Evolutionary conservation across 2,797 vertebrate species (phyloP), one percentile per base, ranked within the genome.

Genomic region (Enteromius argenteus): DNA sequence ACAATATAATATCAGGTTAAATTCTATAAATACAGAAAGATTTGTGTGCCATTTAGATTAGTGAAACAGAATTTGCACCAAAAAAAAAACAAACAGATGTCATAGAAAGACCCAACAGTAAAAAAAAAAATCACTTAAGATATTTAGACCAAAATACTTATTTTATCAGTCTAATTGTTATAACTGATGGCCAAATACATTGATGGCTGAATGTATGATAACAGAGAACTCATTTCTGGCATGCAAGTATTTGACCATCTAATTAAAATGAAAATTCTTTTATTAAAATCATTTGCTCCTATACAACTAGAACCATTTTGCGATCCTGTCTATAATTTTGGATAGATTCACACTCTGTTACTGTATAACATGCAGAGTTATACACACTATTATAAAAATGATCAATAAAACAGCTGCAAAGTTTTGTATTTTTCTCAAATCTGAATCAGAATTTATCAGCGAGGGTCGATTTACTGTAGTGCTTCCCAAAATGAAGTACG

Each of bases 191-290:
- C 4, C 30, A 5, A 78, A 64, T 64, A 42, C 64, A 79, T 3
- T 21, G 39, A 64, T 64, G 9, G 11, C 42, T 64, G 23, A 64
- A 35, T 46, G 17, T 19, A 19, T 42, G 1, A 27, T 42, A 42
- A 42, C 27, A 21, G 23, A 32, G 11, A 79, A 68, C 44, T 23
- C 1, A 46, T 79, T 75, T 35, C 35, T 58, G 32, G 77, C 84
- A 87, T 86, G 90, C 89, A 35, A 14, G 30, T 35, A 35, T 66
- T 35, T 66, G 62, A 66, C 23, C 27, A 58, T 23, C 53, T 30
- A 30, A 62, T 62, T 30, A 30, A 62, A 30, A 30, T 3, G 5
- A 62, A 27, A 7, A 14, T 15, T 30, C 0, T 62, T 60, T 53
- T 53, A 44, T 58, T 4, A 4, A 15, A 62, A 62, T 17, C 0